Evolutionary conservation across 2,797 vertebrate species (phyloP).

Genomic region (Anableps anableps): DNA sequence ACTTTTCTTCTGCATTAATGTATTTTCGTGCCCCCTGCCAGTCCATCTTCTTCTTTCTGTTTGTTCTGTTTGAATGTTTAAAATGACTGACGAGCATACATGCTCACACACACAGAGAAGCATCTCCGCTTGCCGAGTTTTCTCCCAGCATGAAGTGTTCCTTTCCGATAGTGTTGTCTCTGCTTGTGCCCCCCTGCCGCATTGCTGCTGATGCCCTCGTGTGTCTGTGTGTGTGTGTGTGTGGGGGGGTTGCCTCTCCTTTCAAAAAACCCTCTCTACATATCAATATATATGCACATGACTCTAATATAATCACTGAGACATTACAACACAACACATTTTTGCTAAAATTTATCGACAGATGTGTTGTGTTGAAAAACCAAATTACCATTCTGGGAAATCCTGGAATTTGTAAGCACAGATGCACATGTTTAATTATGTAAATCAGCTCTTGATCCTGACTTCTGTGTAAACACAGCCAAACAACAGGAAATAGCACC

Average conservation of each 20-base stretch:
- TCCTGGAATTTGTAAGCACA: constrained; percentile 42
- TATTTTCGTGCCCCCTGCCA: constrained; percentile 16
- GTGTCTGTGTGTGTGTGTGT: neutral
- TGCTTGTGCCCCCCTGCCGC: constrained; percentile 23
- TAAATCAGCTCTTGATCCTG: constrained; percentile 46
- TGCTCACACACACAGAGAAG: constrained; percentile 5
- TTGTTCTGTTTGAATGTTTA: constrained; percentile 44
- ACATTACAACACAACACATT: constrained; percentile 3
- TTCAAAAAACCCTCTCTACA: constrained; percentile 29
- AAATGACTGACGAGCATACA: constrained; percentile 34
- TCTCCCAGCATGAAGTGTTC: constrained; percentile 63
- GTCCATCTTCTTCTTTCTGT: constrained; percentile 21
- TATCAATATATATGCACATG: neutral
- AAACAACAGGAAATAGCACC: constrained; percentile 12
- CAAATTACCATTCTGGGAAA: constrained; percentile 10
- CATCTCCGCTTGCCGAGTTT: constrained; percentile 40
- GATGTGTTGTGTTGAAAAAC: constrained; percentile 6
- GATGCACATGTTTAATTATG: constrained; percentile 62
- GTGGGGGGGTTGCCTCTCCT: constrained; percentile 15
- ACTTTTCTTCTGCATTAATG: constrained; percentile 18
- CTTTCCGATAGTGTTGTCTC: constrained; percentile 60
- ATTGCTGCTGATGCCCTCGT: constrained; percentile 37
- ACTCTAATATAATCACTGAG: neutral
- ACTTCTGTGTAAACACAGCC: constrained; percentile 9
- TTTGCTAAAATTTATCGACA: constrained; percentile 17